Evolutionary conservation across 2,113 vertebrate species (phyloP).

Genomic region (Anas platyrhynchos): DNA sequence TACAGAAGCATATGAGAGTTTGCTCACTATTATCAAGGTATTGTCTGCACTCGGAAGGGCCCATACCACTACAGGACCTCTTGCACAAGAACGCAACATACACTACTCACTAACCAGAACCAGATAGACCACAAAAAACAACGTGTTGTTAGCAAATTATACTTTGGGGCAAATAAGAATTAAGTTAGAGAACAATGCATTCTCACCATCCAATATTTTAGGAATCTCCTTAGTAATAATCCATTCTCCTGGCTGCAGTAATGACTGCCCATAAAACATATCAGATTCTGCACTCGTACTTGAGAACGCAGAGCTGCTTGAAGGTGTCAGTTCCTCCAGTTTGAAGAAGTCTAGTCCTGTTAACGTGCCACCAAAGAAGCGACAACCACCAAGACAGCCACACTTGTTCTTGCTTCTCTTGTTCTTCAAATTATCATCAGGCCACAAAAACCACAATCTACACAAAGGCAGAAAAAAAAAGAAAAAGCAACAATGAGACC

Average conservation of each 20-base stretch:
- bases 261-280: conserved; percentile 95
- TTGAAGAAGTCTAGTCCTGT: conserved; percentile 92
- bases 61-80: background rate
- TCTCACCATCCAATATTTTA: conserved; percentile 88
- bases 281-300: conserved; percentile 86
- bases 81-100: background rate
- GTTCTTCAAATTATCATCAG: conserved; percentile 86
- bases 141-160: background rate
- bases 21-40: background rate
- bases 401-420: conserved; percentile 92
- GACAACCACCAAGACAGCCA: conserved; percentile 95
- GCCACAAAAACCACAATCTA: conserved; percentile 98
- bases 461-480: background rate
- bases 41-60: background rate
- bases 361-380: conserved; percentile 92
- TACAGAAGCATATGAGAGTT: background rate
- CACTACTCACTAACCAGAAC: background rate
- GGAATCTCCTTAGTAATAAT: conserved; percentile 92
- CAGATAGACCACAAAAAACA: background rate
- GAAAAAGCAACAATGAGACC: background rate
- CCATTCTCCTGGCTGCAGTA: conserved; percentile 94
- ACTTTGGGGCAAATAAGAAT: background rate
- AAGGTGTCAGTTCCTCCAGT: conserved; percentile 92
- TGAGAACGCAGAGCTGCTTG: conserved; percentile 92
- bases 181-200: background rate